phyloP scores from a whole-genome alignment of 2,888 invertebrate genomes.

The Tanypteryx hageni region DNA sequence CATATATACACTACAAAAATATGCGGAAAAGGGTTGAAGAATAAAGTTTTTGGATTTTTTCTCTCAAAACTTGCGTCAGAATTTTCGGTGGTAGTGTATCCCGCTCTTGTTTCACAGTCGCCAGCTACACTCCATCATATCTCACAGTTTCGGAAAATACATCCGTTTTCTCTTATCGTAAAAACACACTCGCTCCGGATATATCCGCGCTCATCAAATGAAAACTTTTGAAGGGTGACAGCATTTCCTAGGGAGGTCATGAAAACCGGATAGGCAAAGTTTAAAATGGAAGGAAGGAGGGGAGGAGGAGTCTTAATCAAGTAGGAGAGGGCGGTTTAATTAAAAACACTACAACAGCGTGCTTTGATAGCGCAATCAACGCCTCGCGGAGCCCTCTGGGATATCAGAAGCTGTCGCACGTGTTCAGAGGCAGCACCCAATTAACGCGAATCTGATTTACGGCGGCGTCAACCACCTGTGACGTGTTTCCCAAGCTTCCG shows the following conservation, averaged over 20 bases:
- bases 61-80: too few relatives aligned
- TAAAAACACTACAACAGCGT: slow-evolving; percentile 62
- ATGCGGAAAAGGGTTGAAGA: too few relatives aligned
- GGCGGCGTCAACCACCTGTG: slow-evolving; percentile 62
- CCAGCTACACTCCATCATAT: too few relatives aligned
- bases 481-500: slow-evolving; percentile 58
- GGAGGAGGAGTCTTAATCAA: slow-evolving; percentile 53
- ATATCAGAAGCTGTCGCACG: slow-evolving; percentile 60
- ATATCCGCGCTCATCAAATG: neutral
- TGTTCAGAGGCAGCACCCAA: slow-evolving; percentile 63
- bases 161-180: neutral
- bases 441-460: slow-evolving; percentile 64
- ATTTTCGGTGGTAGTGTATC: too few relatives aligned
- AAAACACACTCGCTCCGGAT: neutral
- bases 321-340: slow-evolving; percentile 55
- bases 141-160: too few relatives aligned
- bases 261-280: neutral
- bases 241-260: too few relatives aligned
- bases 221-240: neutral
- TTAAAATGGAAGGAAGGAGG: neutral
- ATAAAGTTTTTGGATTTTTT: too few relatives aligned
- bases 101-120: too few relatives aligned
- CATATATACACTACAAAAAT: too few relatives aligned
- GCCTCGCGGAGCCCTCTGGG: slow-evolving; percentile 53
- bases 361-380: slow-evolving; percentile 64